Conservation (phyloP, 2,888 invertebrate species). For the Synanthedon vespiformis region DNA sequence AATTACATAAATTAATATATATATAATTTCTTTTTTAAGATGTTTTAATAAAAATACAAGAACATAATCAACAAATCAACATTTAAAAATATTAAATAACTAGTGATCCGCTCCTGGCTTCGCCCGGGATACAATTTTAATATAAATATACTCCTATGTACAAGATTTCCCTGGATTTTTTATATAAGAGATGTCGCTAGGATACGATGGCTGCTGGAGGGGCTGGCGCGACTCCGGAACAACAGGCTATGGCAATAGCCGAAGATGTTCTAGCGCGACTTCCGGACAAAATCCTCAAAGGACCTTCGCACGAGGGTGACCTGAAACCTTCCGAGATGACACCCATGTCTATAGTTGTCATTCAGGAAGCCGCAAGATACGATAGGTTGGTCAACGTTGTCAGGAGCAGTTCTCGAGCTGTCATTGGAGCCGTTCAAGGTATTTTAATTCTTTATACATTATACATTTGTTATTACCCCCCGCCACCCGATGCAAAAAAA, state of each 20-base stretch:
- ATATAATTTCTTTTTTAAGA: no score
- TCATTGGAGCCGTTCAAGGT: slow-evolving; percentile 92
- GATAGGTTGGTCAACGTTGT: slow-evolving; percentile 81
- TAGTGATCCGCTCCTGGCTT: no score
- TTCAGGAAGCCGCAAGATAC: slow-evolving; percentile 87
- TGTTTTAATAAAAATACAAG: no score
- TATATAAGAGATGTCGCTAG: no score
- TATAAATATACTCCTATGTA: no score
- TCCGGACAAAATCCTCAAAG: slow-evolving; percentile 77
- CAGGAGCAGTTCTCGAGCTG: slow-evolving; percentile 78
- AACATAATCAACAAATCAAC: no score
- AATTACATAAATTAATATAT: no score
- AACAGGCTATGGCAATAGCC: slow-evolving; percentile 82
- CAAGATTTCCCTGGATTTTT: no score
- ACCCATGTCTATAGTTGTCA: slow-evolving; percentile 94
- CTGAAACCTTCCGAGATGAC: slow-evolving; percentile 83
- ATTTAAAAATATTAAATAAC: no score
- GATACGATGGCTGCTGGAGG: slow-evolving; percentile 73
- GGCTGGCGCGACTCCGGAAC: slow-evolving; percentile 79
- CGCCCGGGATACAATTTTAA: no score
- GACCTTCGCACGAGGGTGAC: slow-evolving; percentile 73
- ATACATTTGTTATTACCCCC: no score
- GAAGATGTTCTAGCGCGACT: slow-evolving; percentile 82
- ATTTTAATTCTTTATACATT: neutral
- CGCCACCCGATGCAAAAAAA: no score